Percentiles rank a stretch among this genome's conserved stretches.
phyloP scores from a whole-genome alignment of 2,888 invertebrate genomes.

The Apodemia mormo region DNA sequence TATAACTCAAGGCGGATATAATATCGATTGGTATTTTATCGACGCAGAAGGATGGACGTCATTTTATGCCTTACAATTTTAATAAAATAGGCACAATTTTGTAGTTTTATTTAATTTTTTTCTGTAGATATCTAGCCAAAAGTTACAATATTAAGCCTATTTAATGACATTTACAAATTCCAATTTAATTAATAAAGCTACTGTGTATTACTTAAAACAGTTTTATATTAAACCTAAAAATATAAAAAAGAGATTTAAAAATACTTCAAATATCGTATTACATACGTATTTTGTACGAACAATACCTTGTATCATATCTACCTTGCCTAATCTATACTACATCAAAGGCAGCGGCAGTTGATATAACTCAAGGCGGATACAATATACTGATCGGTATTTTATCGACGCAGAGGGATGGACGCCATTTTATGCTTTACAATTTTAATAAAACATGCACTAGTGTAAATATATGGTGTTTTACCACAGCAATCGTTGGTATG shows the following conservation, averaged over 20 bases:
- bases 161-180: too few species aligned
- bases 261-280: neutral
- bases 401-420: constrained; percentile 49
- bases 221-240: too few species aligned
- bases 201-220: too few species aligned
- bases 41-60: constrained; percentile 45
- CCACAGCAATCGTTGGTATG: neutral
- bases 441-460: constrained; percentile 36
- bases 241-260: too few species aligned
- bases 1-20: constrained; percentile 60
- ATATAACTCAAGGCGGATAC: constrained; percentile 58
- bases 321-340: constrained; percentile 44
- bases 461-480: constrained; percentile 16
- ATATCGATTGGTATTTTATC: constrained; percentile 65
- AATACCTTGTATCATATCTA: constrained; percentile 19
- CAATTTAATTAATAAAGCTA: too few species aligned
- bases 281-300: neutral
- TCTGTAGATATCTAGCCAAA: too few species aligned
- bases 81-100: constrained; percentile 32
- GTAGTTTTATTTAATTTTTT: too few species aligned
- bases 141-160: too few species aligned
- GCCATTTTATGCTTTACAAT: constrained; percentile 42
- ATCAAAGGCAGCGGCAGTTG: constrained; percentile 53
- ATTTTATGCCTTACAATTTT: constrained; percentile 42
- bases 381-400: constrained; percentile 65